Evolutionary conservation across 2,888 invertebrate species (phyloP), one percentile per base, ranked within the genome.

Genomic region (Maniola hyperantus): DNA sequence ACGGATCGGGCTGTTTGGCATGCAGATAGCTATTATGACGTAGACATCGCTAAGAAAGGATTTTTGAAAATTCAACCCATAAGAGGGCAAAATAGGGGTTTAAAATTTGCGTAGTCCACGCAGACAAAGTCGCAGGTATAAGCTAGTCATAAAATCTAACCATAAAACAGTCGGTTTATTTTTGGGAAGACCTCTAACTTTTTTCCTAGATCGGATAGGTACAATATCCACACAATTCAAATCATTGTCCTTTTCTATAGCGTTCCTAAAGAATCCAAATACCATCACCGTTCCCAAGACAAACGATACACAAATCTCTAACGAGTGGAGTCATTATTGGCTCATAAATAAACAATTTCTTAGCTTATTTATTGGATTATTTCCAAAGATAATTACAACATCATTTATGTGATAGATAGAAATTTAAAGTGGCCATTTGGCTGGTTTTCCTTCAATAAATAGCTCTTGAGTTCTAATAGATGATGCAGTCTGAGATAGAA

Each of bases 231-330:
- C 6, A 6, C 6, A 1, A 20, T 57, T 55, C 11, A 42, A 13
- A 42, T 13, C 11, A 39, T 42, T 42, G 39, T 42, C 4, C 42
- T 59, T 58, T 53, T 60, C 10, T 42, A 67, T 39, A n/a, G 44
- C 50, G 44, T 62, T 39, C 62, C 62, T 18, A 62, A 57, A 65
- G n/a, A 2, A 46, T 64, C 13, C 48, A 34, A 66, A 63, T 55
- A 50, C 57, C 59, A 53, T 55, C 48, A 51, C 44, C 59, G 26
- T 61, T 61, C 60, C 53, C 46, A 36, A 44, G 72, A 60, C 71
- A 70, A 71, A 74, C 74, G 71, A 72, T 74, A 76, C 74, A 74
- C 69, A 75, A 72, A 74, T 72, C 74, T 69, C 72, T 78, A 77
- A 72, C 66, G 54, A 64, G 57, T 61, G 48, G 46, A 77, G 58